Evolutionary conservation across 2,113 vertebrate genomes (phyloP), one percentile per base, ranked within the genome.

Genomic region (Pseudopipra pipra): DNA sequence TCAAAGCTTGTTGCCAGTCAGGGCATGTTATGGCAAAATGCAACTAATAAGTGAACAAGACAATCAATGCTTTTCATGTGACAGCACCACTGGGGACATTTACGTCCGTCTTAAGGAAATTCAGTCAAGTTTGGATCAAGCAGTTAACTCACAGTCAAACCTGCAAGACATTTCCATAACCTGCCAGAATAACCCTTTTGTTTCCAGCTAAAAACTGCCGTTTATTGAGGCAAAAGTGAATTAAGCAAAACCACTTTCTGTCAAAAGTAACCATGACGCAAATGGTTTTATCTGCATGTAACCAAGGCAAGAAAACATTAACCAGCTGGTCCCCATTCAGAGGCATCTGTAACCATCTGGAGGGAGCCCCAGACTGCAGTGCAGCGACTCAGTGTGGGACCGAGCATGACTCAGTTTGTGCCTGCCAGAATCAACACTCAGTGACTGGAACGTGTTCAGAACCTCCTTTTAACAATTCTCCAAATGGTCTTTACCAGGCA

Each of bases 381-480:
- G 93, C 80, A 92, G n/a, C 5, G 5, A 74, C 88, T 94, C 90
- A 68, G 93, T 86, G 83, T 93, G 92, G 95, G 93, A 94, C 86
- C 5, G 23, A 81, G 61, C 90, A 10, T 10, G 82, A 86, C 88
- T 93, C 78, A 55, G 92, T 88, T 85, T 90, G 76, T 0, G 27
- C 68, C 73, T 96, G 95, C 96, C 96, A 96, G 93, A 95, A 95
- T 95, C 95, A 96, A 97, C 96, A 96, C 58, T 92, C 93, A 96
- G 90, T 11, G 72, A 88, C 92, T 96, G 96, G 95, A 95, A 96
- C 58, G 1, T 54, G 83, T 95, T 96, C 93, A 94, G 95, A 95
- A 56, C 62, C 68, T 67, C 49, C 86, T 70, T 68, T 91, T 85
- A 93, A 93, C 88, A 90, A 76, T 89, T 75, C 96, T 94, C 92